Evolutionary conservation across 2,797 vertebrate genomes (phyloP).

Genomic region (Botia almorhae): DNA sequence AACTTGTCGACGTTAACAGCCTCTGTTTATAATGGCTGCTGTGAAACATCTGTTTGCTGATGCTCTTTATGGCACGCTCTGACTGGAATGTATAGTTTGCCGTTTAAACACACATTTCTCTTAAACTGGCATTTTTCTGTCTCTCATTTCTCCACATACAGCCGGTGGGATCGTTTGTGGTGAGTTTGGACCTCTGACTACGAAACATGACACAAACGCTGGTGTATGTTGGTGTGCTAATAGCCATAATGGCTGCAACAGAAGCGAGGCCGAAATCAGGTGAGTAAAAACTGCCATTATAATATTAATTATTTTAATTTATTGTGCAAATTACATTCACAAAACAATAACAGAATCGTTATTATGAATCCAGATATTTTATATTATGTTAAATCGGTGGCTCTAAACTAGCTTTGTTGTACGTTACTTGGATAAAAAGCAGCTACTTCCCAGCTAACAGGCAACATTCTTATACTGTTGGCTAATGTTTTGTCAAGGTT

Average conservation of each 20-base stretch:
- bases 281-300: constrained; percentile 56
- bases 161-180: constrained; percentile 46
- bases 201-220: constrained; percentile 74
- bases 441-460: too few relatives aligned
- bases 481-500: too few relatives aligned
- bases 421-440: too few relatives aligned
- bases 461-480: too few relatives aligned
- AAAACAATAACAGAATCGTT: neutral
- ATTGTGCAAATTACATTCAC: neutral
- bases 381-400: neutral
- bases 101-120: constrained; percentile 33
- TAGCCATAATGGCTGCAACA: constrained; percentile 72
- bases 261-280: constrained; percentile 79
- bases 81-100: constrained; percentile 69
- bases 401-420: too few relatives aligned
- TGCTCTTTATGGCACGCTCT: constrained; percentile 66
- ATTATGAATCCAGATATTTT: constrained; percentile 4
- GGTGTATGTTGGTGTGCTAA: constrained; percentile 67
- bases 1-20: constrained; percentile 20
- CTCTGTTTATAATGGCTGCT: constrained; percentile 51
- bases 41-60: constrained; percentile 71
- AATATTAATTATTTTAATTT: constrained; percentile 3
- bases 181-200: constrained; percentile 26
- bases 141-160: constrained; percentile 45
- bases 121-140: constrained; percentile 46